Evolutionary conservation across 2,888 invertebrate species (phyloP), one percentile per base, ranked within the genome.

Genomic region (Drosophila incognita): DNA sequence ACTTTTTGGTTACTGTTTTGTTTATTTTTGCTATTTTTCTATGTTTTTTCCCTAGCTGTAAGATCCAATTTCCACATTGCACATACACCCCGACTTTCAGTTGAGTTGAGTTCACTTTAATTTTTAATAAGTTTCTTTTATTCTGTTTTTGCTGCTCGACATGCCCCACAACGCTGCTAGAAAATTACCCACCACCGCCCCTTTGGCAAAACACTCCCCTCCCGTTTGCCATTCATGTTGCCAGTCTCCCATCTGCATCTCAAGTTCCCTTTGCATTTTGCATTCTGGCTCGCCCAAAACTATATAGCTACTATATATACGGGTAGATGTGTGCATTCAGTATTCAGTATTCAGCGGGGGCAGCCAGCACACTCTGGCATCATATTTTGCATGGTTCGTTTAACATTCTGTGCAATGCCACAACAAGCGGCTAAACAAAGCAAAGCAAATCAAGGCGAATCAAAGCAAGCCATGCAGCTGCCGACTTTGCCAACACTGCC

Each of bases 351-450:
- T 49, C 60, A 49, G 29, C 42, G 27, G 60, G 27, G 27, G 27
- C 10, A 33, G n/a, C 27, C 27, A 54, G 27, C 57, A 56, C 74
- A 11, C 65, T 67, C 57, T 70, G 83, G 75, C 89, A 86, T 75
- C 84, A 74, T 85, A 79, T 84, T 89, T 89, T 89, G 83, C 83
- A 91, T 82, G 89, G 80, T 91, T 89, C 90, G 89, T 89, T 89
- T 81, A 89, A 79, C 87, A 90, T 87, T 87, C 80, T 77, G 78
- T 81, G 71, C 89, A 83, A 68, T 68, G 72, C 76, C 79, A 79
- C 71, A 87, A 60, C 71, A 69, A 58, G 59, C 86, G 60, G 35
- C 64, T 62, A 65, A 72, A 46, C 48, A 61, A 72, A 70, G 38
- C 64, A 60, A 68, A 62, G 6, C 64, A 74, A 79, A 63, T 21